These are phyloP conservation scores for Anastrepha obliqua DNA, from an alignment of 1,140 invertebrate species.

Conservation along the genomic window DNA sequence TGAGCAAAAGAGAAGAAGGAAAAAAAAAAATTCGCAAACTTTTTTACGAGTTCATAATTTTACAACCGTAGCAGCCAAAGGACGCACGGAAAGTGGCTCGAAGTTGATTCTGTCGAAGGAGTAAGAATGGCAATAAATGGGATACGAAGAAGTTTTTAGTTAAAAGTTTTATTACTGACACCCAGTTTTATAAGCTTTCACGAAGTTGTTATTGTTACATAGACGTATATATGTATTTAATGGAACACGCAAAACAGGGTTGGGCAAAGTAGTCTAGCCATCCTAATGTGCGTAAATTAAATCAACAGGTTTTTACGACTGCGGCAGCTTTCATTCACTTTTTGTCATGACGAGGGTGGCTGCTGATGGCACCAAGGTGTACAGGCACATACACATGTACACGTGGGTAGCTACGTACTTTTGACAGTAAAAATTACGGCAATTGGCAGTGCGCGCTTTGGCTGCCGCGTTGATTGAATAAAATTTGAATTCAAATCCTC, in stretches of 20 bases:
- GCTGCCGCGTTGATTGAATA: background rate
- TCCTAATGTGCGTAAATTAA: background rate
- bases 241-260: background rate
- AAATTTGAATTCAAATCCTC: background rate
- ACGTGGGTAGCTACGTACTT: background rate
- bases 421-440: background rate
- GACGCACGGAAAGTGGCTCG: background rate
- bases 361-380: background rate
- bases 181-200: conserved; percentile 50
- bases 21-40: background rate
- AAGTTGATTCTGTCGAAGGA: background rate
- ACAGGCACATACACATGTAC: background rate
- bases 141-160: conserved; percentile 11
- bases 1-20: background rate
- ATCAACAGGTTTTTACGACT: conserved; percentile 38
- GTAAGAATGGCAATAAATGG: background rate
- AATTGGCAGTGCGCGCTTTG: background rate
- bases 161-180: conserved; percentile 25
- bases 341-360: background rate
- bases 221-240: background rate
- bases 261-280: background rate
- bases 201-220: background rate
- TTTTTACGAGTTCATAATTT: conserved; percentile 47
- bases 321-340: background rate
- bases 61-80: background rate